Conservation (phyloP, 2,797 vertebrate genomes). For the Gymnocypris eckloni region DNA sequence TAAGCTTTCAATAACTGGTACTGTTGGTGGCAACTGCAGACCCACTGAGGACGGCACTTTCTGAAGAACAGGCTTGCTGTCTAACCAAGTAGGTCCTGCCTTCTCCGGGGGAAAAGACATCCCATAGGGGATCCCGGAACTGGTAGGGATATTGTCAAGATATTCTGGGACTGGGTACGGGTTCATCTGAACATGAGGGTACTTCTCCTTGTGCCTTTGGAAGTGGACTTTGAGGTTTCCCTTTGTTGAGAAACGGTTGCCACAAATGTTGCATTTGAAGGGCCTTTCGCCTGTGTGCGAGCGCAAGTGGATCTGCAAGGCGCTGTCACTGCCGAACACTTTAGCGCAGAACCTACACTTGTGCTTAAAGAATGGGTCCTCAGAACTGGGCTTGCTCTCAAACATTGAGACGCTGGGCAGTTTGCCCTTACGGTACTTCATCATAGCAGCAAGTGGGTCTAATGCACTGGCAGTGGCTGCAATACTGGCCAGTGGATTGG, state of each 20-base stretch:
- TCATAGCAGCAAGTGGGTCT: conserved; percentile 91
- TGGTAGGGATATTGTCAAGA: conserved; percentile 96
- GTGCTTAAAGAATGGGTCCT: conserved; percentile 98
- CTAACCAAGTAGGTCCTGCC: conserved; percentile 91
- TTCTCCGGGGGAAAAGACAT: conserved; percentile 96
- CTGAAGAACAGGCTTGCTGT: conserved; percentile 89
- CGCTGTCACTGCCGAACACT: conserved; percentile 99
- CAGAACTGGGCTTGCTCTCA: conserved; percentile 89
- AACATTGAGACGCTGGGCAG: conserved; percentile 88
- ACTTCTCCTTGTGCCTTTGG: conserved; percentile 98
- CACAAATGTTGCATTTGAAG: conserved; percentile 99
- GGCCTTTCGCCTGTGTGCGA: conserved; percentile 97
- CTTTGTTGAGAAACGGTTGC: conserved; percentile 99
- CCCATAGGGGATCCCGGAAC: conserved; percentile 93
- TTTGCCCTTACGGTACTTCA: conserved; percentile 95
- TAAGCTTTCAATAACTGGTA: conserved; percentile 78
- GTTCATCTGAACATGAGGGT: conserved; percentile 98
- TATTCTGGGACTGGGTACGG: conserved; percentile 99
- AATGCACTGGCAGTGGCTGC: conserved; percentile 92
- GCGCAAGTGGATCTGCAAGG: conserved; percentile 97
- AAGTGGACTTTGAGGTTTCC: conserved; percentile 99
- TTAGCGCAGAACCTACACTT: conserved; percentile 99
- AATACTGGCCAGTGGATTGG: conserved; percentile 95
- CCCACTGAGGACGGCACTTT: conserved; percentile 82
- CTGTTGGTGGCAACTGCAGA: conserved; percentile 87